These are phyloP conservation scores for Amphipyra tragopoginis DNA, from an alignment of 2,888 invertebrate species.

Conservation along the genomic window DNA sequence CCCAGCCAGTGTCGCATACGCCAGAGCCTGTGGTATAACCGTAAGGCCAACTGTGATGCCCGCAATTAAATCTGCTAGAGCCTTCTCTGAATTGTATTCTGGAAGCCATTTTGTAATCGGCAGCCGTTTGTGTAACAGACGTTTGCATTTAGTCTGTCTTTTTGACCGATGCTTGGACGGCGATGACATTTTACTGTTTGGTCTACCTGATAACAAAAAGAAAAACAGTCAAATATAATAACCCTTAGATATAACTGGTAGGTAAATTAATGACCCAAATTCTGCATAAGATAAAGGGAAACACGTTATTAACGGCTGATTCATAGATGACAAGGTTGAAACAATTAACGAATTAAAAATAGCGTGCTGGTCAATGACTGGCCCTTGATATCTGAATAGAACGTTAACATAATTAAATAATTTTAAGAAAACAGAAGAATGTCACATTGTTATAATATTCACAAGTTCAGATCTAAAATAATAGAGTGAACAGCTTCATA, in stretches of 20 bases:
- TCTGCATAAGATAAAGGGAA: neutral
- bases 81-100: conserved; percentile 93
- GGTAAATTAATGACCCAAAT: neutral
- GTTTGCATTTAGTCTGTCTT: conserved; percentile 77
- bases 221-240: neutral
- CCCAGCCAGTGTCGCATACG: conserved; percentile 97
- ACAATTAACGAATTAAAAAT: conserved; percentile 41
- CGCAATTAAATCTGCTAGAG: conserved; percentile 96
- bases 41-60: conserved; percentile 98
- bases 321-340: conserved; percentile 31
- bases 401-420: conserved; percentile 15
- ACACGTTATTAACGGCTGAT: conserved; percentile 11
- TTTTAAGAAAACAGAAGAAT: conserved; percentile 18
- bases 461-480: too few relatives aligned
- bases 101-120: conserved; percentile 94
- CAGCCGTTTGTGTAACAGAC: conserved; percentile 86
- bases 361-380: conserved; percentile 39
- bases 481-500: too few relatives aligned
- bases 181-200: conserved; percentile 75
- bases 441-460: neutral
- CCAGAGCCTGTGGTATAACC: conserved; percentile 97
- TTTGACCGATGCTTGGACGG: conserved; percentile 84
- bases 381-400: conserved; percentile 38
- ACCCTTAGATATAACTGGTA: neutral
- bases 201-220: conserved; percentile 61